phyloP scores from a whole-genome alignment of 2,888 invertebrate genomes.

The Eupithecia abbreviata region DNA sequence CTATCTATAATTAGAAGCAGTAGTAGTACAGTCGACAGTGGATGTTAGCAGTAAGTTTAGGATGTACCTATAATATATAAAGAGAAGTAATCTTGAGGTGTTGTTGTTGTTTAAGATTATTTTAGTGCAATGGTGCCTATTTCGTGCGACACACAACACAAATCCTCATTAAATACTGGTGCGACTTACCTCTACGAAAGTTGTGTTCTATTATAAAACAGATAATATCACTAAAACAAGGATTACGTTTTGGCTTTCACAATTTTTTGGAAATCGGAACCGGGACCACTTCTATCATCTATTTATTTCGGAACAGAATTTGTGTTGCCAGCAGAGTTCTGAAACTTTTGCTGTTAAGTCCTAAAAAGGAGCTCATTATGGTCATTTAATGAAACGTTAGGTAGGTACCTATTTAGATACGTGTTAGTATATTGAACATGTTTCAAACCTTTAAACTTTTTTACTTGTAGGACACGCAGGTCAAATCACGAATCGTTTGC shows the following conservation, averaged over 20 bases:
- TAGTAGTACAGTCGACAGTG: not conserved
- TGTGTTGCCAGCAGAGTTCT: constrained; percentile 1
- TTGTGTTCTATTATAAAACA: not conserved
- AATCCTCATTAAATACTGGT: too few relatives aligned
- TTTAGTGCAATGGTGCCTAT: not conserved
- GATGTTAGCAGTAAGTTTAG: not conserved
- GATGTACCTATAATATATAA: too few relatives aligned
- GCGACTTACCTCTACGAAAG: not conserved
- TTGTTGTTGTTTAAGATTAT: not conserved
- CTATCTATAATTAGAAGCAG: not conserved
- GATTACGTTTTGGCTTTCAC: not conserved
- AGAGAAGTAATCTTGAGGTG: not conserved
- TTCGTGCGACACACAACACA: not conserved
- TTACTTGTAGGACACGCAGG: too few relatives aligned
- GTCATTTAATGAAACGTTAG: too few relatives aligned
- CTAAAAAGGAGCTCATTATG: too few relatives aligned
- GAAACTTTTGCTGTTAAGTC: not conserved
- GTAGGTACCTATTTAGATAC: too few relatives aligned
- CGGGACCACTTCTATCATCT: not conserved
- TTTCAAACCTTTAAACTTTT: too few relatives aligned
- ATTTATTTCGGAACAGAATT: not conserved
- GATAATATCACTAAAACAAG: not conserved
- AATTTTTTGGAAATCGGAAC: constrained; percentile 1
- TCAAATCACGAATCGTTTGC: too few relatives aligned
- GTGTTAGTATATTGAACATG: too few relatives aligned